Evolutionary conservation across 2,797 vertebrate genomes (phyloP).

Genomic region (Hemibagrus guttatus): DNA sequence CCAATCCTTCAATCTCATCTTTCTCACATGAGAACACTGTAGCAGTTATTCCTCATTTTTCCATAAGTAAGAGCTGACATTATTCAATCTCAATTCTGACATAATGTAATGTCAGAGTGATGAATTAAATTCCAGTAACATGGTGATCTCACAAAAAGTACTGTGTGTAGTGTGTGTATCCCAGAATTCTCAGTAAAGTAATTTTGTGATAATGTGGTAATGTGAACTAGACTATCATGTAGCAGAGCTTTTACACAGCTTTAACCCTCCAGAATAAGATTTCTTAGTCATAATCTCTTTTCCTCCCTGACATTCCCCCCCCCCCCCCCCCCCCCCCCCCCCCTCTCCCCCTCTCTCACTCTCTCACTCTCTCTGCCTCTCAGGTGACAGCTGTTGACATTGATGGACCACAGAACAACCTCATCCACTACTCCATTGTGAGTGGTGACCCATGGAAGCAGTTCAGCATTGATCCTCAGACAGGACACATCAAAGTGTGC

Average conservation of each 20-base stretch:
- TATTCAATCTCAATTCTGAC: neutral
- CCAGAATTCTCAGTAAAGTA: neutral
- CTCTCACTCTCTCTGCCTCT: neutral
- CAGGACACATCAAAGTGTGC: conserved; percentile 81
- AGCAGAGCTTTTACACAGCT: neutral
- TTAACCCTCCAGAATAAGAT: neutral
- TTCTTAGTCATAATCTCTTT: neutral
- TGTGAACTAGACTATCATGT: neutral
- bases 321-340: neutral
- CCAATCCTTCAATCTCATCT: neutral
- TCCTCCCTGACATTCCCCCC: neutral
- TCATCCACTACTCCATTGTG: conserved; percentile 86
- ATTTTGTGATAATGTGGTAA: neutral
- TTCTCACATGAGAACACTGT: neutral
- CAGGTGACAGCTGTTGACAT: conserved; percentile 88
- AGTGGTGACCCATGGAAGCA: conserved; percentile 85
- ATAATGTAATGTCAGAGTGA: neutral
- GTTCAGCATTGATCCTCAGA: conserved; percentile 83
- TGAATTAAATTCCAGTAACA: neutral
- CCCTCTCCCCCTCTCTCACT: neutral
- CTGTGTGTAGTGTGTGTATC: neutral
- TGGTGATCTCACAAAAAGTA: neutral
- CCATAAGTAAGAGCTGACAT: neutral
- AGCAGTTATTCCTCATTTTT: neutral
- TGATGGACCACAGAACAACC: conserved; percentile 87